Percentiles rank a stretch among this genome's conserved stretches.
phyloP scores from a whole-genome alignment of 2,113 vertebrate genomes.

The Onychostoma macrolepis region DNA sequence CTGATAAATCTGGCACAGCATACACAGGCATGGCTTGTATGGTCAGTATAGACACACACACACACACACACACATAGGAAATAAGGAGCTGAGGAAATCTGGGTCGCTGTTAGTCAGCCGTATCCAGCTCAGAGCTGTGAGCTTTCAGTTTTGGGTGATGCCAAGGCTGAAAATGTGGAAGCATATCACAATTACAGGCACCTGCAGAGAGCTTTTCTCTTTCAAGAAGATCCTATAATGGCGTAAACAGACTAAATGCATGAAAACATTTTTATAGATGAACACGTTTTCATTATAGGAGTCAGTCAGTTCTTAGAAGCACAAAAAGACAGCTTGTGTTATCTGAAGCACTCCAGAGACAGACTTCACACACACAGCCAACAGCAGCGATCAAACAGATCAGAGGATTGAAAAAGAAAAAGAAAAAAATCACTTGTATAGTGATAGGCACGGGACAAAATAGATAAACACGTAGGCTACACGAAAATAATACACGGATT shows the following conservation, averaged over 20 bases:
- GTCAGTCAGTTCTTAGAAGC: background rate
- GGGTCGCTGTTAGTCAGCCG: slow-evolving; percentile 41
- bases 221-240: background rate
- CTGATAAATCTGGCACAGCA: slow-evolving; percentile 7
- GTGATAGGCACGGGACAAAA: background rate
- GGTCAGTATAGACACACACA: slow-evolving; percentile 31
- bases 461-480: background rate
- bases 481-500: background rate
- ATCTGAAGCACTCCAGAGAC: background rate
- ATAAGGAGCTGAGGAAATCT: slow-evolving; percentile 35
- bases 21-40: slow-evolving; percentile 29
- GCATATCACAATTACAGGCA: slow-evolving; percentile 19
- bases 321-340: slow-evolving; percentile 13
- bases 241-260: background rate
- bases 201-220: slow-evolving; percentile 23
- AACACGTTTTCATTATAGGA: background rate
- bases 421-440: background rate
- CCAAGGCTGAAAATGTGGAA: background rate
- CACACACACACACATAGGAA: background rate
- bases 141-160: slow-evolving; percentile 31
- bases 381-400: slow-evolving; percentile 20
- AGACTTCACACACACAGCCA: background rate
- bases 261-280: background rate
- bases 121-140: slow-evolving; percentile 26
- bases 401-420: background rate